phyloP scores from a whole-genome alignment of 2,797 vertebrate species.

The Prionace glauca region DNA sequence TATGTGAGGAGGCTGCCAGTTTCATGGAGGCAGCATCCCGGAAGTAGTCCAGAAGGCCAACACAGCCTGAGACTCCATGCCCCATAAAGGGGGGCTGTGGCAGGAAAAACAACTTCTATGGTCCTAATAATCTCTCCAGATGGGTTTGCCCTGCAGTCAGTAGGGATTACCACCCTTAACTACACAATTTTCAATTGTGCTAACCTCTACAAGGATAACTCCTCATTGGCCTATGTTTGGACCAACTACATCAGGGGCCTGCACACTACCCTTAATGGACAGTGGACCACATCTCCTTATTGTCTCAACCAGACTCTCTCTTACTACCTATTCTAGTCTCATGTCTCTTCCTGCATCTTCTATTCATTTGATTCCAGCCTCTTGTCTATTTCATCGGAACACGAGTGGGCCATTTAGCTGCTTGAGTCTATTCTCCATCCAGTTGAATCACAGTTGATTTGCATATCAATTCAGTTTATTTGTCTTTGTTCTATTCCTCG shows the following conservation, averaged over 20 bases:
- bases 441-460: neutral
- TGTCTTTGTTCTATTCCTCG: neutral
- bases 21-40: too few relatives aligned
- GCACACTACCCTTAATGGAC: neutral
- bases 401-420: neutral
- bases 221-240: neutral
- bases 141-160: neutral
- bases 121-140: neutral
- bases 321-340: neutral
- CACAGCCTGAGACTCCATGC: neutral
- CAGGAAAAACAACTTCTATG: neutral
- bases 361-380: neutral
- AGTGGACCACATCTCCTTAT: neutral
- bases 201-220: neutral
- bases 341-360: neutral
- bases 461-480: neutral
- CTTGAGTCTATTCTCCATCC: neutral
- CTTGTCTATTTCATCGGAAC: neutral
- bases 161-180: neutral
- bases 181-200: neutral
- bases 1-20: too few relatives aligned
- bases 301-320: neutral
- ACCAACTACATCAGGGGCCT: neutral
- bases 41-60: neutral
- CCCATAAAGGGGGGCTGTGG: neutral